Conservation (phyloP, 2,888 invertebrate species). For the Mythimna loreyi region DNA sequence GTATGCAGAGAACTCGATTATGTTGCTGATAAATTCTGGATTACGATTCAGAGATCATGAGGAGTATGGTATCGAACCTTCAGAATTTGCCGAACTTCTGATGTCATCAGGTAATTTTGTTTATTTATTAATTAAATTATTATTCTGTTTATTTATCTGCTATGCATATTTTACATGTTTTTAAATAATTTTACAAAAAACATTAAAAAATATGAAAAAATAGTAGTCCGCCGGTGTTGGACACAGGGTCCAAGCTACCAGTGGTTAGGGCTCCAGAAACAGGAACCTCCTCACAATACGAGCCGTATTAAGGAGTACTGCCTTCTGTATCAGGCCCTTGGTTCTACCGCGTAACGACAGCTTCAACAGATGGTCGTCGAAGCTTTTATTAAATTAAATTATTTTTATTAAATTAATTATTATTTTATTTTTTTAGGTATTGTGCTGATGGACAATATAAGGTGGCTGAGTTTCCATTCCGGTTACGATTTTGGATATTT, state of each 20-base stretch:
- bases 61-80: constrained; percentile 99
- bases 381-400: too few species aligned
- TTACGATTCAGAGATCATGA: constrained; percentile 99
- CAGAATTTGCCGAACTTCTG: constrained; percentile 98
- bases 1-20: constrained; percentile 93
- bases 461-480: constrained; percentile 99
- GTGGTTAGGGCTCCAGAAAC: too few species aligned
- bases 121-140: not conserved
- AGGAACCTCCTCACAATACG: too few species aligned
- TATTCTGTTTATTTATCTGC: constrained; percentile 65
- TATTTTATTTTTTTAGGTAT: constrained; percentile 91
- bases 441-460: constrained; percentile 98
- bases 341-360: too few species aligned
- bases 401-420: not conserved
- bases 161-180: too few species aligned
- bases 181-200: too few species aligned
- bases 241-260: too few species aligned
- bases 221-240: too few species aligned
- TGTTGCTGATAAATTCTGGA: constrained; percentile 98
- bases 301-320: too few species aligned
- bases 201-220: too few species aligned
- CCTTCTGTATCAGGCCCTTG: too few species aligned
- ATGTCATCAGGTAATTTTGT: constrained; percentile 92
- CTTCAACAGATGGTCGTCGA: too few species aligned
- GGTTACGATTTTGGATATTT: constrained; percentile 99